phyloP scores from a whole-genome alignment of 2,888 invertebrate species.

The Diloba caeruleocephala region DNA sequence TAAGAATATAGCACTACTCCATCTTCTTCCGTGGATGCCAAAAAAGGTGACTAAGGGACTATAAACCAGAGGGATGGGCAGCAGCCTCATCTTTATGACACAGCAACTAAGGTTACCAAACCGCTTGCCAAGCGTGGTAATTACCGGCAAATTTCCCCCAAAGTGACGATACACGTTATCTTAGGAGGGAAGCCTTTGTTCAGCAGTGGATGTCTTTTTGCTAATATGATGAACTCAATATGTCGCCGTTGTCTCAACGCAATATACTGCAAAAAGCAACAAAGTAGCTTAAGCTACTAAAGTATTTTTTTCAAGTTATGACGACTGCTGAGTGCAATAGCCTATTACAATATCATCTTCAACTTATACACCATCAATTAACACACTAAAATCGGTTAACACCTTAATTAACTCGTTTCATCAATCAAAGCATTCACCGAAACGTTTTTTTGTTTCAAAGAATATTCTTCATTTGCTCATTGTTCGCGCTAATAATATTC shows the following conservation, averaged over 20 bases:
- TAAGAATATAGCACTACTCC: too few species aligned
- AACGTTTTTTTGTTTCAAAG: slow-evolving; percentile 49
- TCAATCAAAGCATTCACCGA: slow-evolving; percentile 45
- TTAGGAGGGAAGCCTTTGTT: too few species aligned
- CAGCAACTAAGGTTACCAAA: too few species aligned
- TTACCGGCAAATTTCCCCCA: too few species aligned
- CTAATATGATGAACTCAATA: neutral
- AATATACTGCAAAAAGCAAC: slow-evolving; percentile 1
- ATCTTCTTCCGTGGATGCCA: too few species aligned
- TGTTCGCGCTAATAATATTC: slow-evolving; percentile 67
- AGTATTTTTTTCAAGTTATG: slow-evolving; percentile 14
- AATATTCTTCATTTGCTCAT: slow-evolving; percentile 56
- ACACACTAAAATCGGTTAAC: slow-evolving; percentile 47
- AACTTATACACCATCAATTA: slow-evolving; percentile 22
- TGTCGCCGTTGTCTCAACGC: slow-evolving; percentile 7
- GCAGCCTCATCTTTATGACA: too few species aligned
- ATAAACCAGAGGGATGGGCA: too few species aligned
- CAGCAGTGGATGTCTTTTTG: too few species aligned
- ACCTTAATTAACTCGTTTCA: slow-evolving; percentile 39
- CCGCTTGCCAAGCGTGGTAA: too few species aligned
- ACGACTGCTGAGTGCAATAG: slow-evolving; percentile 18
- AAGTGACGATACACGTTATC: too few species aligned
- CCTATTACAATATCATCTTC: slow-evolving; percentile 21
- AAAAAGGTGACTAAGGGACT: too few species aligned
- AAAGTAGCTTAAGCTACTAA: slow-evolving; percentile 26